phyloP scores from a whole-genome alignment of 92 coral and sea anemone species.

The Epizoanthus rinbou region DNA sequence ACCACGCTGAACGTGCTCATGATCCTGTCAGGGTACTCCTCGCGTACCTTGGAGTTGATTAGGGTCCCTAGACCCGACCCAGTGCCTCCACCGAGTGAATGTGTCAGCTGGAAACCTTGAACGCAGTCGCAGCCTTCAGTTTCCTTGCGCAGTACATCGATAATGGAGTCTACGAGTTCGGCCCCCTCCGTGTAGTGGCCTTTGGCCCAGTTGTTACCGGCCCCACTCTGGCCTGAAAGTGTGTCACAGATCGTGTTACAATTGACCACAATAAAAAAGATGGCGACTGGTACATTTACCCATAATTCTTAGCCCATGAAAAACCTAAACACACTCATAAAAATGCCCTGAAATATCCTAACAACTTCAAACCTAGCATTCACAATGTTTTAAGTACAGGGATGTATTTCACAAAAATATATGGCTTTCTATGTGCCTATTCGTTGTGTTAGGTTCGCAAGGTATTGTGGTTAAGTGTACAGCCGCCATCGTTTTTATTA shows the following conservation, averaged over 20 bases:
- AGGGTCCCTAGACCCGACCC: slow-evolving; percentile 95
- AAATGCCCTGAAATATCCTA: too few relatives aligned
- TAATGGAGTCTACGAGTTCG: slow-evolving; percentile 86
- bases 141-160: slow-evolving; percentile 86
- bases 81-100: slow-evolving; percentile 97
- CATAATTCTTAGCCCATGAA: too few relatives aligned
- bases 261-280: too few relatives aligned
- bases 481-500: too few relatives aligned
- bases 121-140: slow-evolving; percentile 92
- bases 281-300: neutral
- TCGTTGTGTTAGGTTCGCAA: too few relatives aligned
- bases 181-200: slow-evolving; percentile 97
- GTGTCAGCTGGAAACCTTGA: slow-evolving; percentile 95
- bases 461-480: too few relatives aligned
- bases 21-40: slow-evolving; percentile 92
- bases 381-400: too few relatives aligned
- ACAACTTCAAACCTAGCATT: too few relatives aligned
- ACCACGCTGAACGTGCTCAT: slow-evolving; percentile 93
- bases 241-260: neutral
- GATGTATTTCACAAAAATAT: too few relatives aligned
- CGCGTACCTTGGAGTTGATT: slow-evolving; percentile 87
- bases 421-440: too few relatives aligned
- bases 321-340: too few relatives aligned
- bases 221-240: slow-evolving; percentile 71
- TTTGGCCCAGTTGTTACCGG: slow-evolving; percentile 93